Conservation (phyloP, 2,888 invertebrate genomes). For the Rhamnusium bicolor region DNA sequence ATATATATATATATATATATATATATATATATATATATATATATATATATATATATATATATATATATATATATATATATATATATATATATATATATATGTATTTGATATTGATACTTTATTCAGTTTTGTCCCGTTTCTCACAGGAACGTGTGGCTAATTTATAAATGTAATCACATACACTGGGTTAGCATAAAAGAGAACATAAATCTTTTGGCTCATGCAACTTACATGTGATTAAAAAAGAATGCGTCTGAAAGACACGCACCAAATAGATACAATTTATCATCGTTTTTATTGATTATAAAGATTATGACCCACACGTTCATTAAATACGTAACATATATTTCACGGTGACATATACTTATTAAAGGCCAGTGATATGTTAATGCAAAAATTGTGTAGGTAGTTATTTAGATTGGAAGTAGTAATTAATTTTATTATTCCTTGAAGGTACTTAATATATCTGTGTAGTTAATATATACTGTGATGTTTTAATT, state of each 20-base stretch:
- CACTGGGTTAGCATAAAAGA: no score
- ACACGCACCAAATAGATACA: slow-evolving; percentile 8
- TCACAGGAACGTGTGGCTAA: no score
- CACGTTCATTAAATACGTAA: neutral
- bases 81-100: no score
- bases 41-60: no score
- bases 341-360: slow-evolving; percentile 12
- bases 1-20: no score
- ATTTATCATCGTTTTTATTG: slow-evolving; percentile 4
- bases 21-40: no score
- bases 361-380: slow-evolving; percentile 8
- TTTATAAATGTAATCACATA: no score
- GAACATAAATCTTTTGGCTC: neutral
- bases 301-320: neutral
- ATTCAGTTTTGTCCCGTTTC: no score
- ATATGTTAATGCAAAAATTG: slow-evolving; percentile 20
- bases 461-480: neutral
- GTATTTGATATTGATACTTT: no score
- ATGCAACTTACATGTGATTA: neutral
- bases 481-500: neutral
- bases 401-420: slow-evolving; percentile 15
- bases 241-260: neutral
- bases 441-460: slow-evolving; percentile 9
- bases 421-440: slow-evolving; percentile 21
- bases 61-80: no score